Percentiles rank a stretch among this genome's conserved stretches.
phyloP scores from a whole-genome alignment of 2,113 vertebrate genomes.

The Rhombomys opimus region DNA sequence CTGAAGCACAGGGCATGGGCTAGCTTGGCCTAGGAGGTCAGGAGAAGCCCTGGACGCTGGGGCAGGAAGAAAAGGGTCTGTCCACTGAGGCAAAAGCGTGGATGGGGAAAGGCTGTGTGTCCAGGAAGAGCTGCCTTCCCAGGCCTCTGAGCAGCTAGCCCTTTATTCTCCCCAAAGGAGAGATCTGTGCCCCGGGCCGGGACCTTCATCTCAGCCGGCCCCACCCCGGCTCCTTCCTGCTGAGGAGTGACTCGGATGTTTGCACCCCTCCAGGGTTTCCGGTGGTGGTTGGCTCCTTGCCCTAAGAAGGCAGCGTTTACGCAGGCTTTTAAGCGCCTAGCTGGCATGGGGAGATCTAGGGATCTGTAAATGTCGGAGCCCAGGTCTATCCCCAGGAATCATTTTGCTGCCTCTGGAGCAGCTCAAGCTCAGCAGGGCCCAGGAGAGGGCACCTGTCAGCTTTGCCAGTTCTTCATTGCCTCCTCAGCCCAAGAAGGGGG shows the following conservation, averaged over 20 bases:
- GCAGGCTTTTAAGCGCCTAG: conserved; percentile 49
- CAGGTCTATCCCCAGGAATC: neutral
- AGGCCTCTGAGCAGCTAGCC: no score
- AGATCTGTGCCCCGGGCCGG: neutral
- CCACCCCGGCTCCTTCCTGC: conserved; percentile 73
- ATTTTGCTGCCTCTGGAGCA: neutral
- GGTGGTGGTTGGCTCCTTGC: conserved; percentile 62
- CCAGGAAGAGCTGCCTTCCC: no score
- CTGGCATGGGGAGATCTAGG: conserved; percentile 6
- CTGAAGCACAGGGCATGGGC: neutral
- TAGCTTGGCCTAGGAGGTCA: neutral
- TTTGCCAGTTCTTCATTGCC: neutral
- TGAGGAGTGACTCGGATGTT: conserved; percentile 53
- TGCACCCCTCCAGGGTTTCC: conserved; percentile 72
- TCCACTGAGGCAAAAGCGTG: neutral
- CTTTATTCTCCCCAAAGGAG: neutral
- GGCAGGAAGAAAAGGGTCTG: neutral
- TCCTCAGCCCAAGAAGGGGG: neutral
- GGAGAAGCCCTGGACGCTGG: neutral
- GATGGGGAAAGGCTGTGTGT: no score
- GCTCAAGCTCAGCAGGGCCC: neutral
- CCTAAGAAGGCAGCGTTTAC: conserved; percentile 37
- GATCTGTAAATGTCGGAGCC: conserved; percentile 26
- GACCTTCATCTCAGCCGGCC: conserved; percentile 47
- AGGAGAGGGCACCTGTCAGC: neutral